These are phyloP conservation scores for Catagonus wagneri DNA, from an alignment of 2,113 vertebrate species.

Conservation along the genomic window DNA sequence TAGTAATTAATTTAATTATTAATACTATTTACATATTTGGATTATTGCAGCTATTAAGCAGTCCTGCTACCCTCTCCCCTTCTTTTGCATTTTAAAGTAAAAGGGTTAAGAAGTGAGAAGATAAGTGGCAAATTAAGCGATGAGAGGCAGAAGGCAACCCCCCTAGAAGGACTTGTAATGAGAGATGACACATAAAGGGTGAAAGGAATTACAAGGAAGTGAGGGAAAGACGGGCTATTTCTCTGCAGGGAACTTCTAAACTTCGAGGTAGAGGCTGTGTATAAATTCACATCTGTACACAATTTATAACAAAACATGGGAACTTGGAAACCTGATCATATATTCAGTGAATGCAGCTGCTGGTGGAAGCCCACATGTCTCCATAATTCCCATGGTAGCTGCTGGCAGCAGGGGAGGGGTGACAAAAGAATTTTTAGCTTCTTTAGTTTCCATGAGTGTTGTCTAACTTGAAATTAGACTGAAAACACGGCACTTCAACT, in stretches of 20 bases:
- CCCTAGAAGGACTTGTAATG: not conserved
- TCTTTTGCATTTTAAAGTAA: constrained; percentile 29
- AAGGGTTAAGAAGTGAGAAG: constrained; percentile 9
- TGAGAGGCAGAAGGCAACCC: not conserved
- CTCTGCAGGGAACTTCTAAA: not conserved
- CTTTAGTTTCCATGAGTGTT: constrained; percentile 58
- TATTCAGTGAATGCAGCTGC: constrained; percentile 56
- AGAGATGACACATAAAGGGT: not conserved
- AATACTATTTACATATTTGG: constrained; percentile 76
- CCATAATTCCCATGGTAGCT: not conserved
- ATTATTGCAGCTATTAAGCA: not conserved
- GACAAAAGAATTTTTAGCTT: constrained; percentile 36
- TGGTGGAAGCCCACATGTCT: constrained; percentile 69
- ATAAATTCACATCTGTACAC: constrained; percentile 59
- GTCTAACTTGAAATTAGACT: constrained; percentile 71
- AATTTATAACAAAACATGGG: constrained; percentile 69
- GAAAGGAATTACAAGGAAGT: not conserved
- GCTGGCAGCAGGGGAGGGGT: not conserved
- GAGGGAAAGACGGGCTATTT: fast-evolving
- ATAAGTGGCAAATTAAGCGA: not conserved
- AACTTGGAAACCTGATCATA: constrained; percentile 70
- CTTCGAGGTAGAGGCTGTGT: not conserved
- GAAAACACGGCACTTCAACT: constrained; percentile 67
- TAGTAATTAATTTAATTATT: constrained; percentile 85
- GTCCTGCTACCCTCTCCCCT: not conserved